These are phyloP conservation scores for Drosophila kepulauana DNA, from an alignment of 1,140 invertebrate species.

Conservation along the genomic window DNA sequence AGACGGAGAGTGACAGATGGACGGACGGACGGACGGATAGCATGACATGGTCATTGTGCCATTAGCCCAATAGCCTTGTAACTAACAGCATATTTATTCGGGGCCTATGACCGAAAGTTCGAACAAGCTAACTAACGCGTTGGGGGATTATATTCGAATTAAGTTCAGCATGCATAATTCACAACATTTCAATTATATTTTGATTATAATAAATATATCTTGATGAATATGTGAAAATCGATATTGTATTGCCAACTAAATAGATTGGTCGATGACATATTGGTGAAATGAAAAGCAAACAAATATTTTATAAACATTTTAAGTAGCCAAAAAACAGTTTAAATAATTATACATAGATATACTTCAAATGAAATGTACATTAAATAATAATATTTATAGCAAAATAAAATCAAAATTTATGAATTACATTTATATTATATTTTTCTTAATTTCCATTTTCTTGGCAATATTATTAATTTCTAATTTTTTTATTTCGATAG, in stretches of 20 bases:
- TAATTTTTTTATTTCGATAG: too few species aligned
- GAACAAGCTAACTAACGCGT: neutral
- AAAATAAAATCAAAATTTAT: too few species aligned
- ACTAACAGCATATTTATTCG: slow-evolving; percentile 1
- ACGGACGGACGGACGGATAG: slow-evolving; percentile 5
- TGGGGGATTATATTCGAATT: slow-evolving; percentile 2
- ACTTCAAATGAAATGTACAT: too few species aligned
- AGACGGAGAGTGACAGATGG: neutral
- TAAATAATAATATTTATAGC: too few species aligned
- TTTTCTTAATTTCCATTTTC: too few species aligned
- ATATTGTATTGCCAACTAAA: neutral
- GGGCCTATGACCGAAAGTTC: slow-evolving; percentile 13
- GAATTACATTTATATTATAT: too few species aligned
- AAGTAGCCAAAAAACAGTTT: too few species aligned
- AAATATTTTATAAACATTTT: too few species aligned
- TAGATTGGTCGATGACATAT: too few species aligned
- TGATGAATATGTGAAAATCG: neutral
- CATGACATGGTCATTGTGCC: slow-evolving; percentile 32
- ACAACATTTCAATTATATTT: neutral
- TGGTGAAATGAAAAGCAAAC: too few species aligned
- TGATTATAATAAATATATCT: neutral
- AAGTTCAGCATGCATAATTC: neutral
- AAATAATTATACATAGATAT: too few species aligned
- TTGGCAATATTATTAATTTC: too few species aligned
- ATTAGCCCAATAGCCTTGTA: slow-evolving; percentile 29